Evolutionary conservation across 2,113 vertebrate species (phyloP), one percentile per base, ranked within the genome.

Genomic region (Lontra canadensis): DNA sequence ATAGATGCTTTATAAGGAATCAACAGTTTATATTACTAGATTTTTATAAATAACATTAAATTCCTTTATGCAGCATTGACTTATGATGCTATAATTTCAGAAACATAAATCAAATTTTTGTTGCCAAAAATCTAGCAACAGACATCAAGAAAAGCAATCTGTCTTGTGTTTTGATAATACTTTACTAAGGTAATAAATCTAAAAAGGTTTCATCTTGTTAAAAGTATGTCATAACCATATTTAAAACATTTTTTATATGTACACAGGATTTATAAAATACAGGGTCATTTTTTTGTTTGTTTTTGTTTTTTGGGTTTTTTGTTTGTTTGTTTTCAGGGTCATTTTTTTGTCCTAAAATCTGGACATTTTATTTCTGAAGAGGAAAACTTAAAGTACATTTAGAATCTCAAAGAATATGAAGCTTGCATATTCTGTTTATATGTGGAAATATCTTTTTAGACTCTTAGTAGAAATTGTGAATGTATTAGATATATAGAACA

Each of bases 1-100:
- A 36, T 71, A 94, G 67, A 95, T 95, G 71, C 14, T 87, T 98
- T 98, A 95, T 86, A 91, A 96, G 88, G 95, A 79, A 49, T 1
- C 93, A 97, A 97, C 95, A 84, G 92, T 97, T 98, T 91, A 97
- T 57, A 80, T 90, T 71, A 96, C 82, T 47, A 78, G 94, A 98
- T 86, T 97, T 96, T 98, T 96, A 98, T 71, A 98, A 98, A 73
- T 80, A 80, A 95, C 36, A 63, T 96, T 92, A 96, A 94, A 93
- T 96, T 96, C 89, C 80, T 98, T 97, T 95, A 91, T 82, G 31
- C 63, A 98, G 59, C 85, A 82, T 1, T 95, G 78, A 59, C 82
- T 93, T 74, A 93, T 49, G 86, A 93, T 85, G 26, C 87, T 95
- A 88, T 29, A 44, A 81, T 84, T 95, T 76, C 11, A 7, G 90